Evolutionary conservation across 2,888 invertebrate genomes (phyloP).

Genomic region (Petrolisthes cinctipes): DNA sequence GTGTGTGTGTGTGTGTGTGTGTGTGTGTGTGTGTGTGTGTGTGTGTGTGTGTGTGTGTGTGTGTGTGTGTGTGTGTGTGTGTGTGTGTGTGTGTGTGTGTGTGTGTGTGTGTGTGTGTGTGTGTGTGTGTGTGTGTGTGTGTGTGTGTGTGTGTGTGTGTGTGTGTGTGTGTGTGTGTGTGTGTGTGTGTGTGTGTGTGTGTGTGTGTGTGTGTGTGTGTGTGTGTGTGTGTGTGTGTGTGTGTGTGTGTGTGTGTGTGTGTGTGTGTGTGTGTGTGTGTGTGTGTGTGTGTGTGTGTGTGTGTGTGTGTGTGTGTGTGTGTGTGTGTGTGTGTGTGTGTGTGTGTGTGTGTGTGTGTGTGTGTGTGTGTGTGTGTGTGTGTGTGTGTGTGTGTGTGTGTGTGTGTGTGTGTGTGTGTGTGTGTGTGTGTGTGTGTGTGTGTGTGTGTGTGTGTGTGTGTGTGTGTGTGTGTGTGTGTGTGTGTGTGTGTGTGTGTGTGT

Average conservation of each 20-base stretch:
- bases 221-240: background rate
- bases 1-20: background rate
- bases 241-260: background rate
- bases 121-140: background rate
- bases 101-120: background rate
- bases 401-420: background rate
- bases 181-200: background rate
- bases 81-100: background rate
- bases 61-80: background rate
- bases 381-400: background rate
- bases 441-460: background rate
- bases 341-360: background rate
- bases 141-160: background rate
- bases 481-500: background rate
- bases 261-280: background rate
- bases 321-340: background rate
- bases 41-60: background rate
- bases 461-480: background rate
- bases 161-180: background rate
- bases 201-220: background rate
- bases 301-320: background rate
- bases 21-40: background rate
- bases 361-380: background rate
- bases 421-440: background rate
- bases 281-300: background rate